Base-by-base conservation (phyloP, 2,888 invertebrate genomes). In the Rambutsinella grinnellia region DNA sequence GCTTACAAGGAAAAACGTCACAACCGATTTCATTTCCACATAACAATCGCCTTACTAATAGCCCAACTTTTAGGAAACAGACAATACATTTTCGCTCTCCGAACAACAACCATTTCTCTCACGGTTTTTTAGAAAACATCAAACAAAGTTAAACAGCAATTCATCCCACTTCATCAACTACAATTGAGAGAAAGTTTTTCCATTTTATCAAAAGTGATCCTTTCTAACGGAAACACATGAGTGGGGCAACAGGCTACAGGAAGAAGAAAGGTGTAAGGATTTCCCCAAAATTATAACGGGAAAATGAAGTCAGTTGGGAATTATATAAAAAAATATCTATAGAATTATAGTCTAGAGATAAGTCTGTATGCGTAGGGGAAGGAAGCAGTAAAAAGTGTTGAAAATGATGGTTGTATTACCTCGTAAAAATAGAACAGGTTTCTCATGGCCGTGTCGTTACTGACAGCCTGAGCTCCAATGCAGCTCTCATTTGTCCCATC, bases 401-500 rank as follows among this genome's bases (percentile, higher is more conserved):
- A 21, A 63, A 71, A 71, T 56, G 47, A 63, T 60, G 36, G 58
- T n/a, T n/a, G n/a, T 47, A 61, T 75, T 68, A 79, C 79, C 76
- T 79, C 79, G 69, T 71, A 79, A 76, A 71, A 79, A 69, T 79
- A 72, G 76, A 79, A 79, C 58, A 60, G 67, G 76, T 79, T 72
- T 72, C 76, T 76, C 61, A 27, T 53, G 19, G 26, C 57, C 8
- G 77, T 77, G 57, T 28, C 61, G 49, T 66, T 71, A 65, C 36
- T 58, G 56, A 19, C 58, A 26, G 28, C 51, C n/a, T 44, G 47
- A 2, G 57, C 47, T 21, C 47, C 58, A 23, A 57, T 24, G 68
- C 79, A 79, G 67, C 46, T 79, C 72, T 76, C 79, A 66, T 79
- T 79, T 57, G 79, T 71, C 63, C 68, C 71, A 74, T 77, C 65